Evolutionary conservation across 2,113 vertebrate genomes (phyloP).

Genomic region (Cyanocitta stelleri): DNA sequence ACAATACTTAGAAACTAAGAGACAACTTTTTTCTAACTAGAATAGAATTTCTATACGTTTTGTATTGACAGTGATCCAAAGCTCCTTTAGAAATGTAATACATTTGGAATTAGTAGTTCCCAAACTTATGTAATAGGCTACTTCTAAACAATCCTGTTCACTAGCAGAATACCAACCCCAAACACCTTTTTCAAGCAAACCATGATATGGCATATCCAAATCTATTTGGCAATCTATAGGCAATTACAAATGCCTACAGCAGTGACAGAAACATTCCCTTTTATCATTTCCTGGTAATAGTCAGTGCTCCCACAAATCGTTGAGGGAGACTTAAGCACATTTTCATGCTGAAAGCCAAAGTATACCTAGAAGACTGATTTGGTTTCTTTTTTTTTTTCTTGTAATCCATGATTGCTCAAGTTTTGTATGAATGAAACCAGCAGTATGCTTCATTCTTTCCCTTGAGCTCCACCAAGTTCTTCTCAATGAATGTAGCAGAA

Average conservation of each 20-base stretch:
- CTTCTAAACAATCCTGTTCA: slow-evolving; percentile 24
- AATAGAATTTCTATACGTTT: slow-evolving; percentile 53
- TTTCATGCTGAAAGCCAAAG: slow-evolving; percentile 19
- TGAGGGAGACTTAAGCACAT: neutral
- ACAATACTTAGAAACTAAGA: neutral
- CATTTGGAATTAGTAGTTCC: slow-evolving; percentile 3
- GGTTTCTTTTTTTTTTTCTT: slow-evolving; percentile 14
- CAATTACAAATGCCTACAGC: neutral
- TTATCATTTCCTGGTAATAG: slow-evolving; percentile 7
- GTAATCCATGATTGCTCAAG: neutral
- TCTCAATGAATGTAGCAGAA: slow-evolving; percentile 57
- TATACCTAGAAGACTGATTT: slow-evolving; percentile 28
- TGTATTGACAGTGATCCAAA: slow-evolving; percentile 15
- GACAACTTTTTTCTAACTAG: slow-evolving; percentile 12
- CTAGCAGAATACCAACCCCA: neutral
- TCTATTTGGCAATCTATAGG: too few relatives aligned
- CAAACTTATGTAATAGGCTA: neutral
- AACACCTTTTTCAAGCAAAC: neutral
- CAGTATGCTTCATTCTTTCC: slow-evolving; percentile 39
- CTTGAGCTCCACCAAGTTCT: slow-evolving; percentile 56
- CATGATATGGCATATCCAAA: neutral
- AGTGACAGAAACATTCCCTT: neutral
- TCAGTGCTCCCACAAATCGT: neutral
- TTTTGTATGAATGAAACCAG: slow-evolving; percentile 33
- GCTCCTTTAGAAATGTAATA: neutral